Percentiles rank a stretch among this genome's conserved stretches.
Conservation (phyloP, 2,113 vertebrate genomes). For the Chloropsis hardwickii region DNA sequence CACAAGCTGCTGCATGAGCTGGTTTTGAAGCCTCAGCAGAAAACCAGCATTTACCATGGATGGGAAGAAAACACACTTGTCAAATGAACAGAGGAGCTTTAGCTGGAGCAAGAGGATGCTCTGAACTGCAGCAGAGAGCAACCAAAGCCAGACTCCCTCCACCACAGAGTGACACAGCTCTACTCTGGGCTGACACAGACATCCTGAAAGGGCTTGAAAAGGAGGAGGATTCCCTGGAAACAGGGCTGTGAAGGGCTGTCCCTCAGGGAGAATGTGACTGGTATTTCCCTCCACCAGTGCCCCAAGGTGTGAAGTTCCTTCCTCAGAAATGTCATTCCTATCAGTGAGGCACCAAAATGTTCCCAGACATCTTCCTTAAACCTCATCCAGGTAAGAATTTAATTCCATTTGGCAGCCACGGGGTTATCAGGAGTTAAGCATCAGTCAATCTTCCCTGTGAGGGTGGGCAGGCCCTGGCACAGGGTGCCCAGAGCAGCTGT, state of each 20-base stretch:
- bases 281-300: neutral
- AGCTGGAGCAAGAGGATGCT: neutral
- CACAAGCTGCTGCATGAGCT: neutral
- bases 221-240: neutral
- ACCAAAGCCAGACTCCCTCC: neutral
- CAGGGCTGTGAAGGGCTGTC: neutral
- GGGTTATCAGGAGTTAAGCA: neutral
- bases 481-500: neutral
- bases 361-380: neutral
- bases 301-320: neutral
- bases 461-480: neutral
- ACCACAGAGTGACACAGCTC: neutral
- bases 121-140: neutral
- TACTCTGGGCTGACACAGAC: neutral
- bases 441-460: fast-evolving
- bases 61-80: neutral
- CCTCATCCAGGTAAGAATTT: neutral
- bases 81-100: neutral
- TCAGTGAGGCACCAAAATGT: neutral
- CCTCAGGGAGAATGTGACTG: neutral
- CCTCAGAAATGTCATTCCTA: neutral
- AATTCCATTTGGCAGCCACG: neutral
- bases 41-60: neutral
- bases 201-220: neutral
- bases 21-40: neutral